Evolutionary conservation across 2,113 vertebrate genomes (phyloP), one percentile per base, ranked within the genome.

Genomic region (Spea multiplicata): DNA sequence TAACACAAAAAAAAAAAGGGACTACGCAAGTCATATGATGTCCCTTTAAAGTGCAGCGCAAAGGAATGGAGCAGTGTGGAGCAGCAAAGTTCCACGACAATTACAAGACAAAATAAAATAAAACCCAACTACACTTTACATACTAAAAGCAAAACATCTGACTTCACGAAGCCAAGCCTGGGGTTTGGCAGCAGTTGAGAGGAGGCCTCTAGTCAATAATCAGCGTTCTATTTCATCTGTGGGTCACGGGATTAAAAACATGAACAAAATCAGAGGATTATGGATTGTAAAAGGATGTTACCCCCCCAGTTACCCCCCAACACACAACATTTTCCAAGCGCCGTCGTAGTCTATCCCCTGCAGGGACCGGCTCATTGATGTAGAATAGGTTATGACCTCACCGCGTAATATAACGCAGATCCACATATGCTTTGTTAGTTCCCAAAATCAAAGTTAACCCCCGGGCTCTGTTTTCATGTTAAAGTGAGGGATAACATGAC

Each of bases 171-270:
- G 49, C 6, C 5, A 68, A 10, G 45, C 13, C 5, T 5, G 44
- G 57, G 0, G 8, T 9, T 76, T 76, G 74, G 74, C 74, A 68
- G 45, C 3, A 30, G 44, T 68, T 68, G 8, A 76, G 74, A 76
- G 74, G 59, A 49, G 17, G 75, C 45, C 66, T 8, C 30, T 53
- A 47, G 44, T 9, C 45, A 5, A 45, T 14, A 57, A 30, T 12
- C 50, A n/a, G 10, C 6, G 10, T 16, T 6, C 53, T 57, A 4
- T 59, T 47, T 68, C 4, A 76, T 44, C n/a, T 10, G 46, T 8
- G 30, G 8, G 44, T 69, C 75, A 44, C n/a, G n/a, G 45, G 67
- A 76, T 61, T 14, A 75, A 75, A 66, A 66, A 75, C 30, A 44
- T 48, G 30, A 49, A 75, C 5, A 62, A 75, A 12, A 75, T 14